These are phyloP conservation scores for Nylanderia fulva DNA, from an alignment of 1,140 invertebrate species.

Conservation along the genomic window DNA sequence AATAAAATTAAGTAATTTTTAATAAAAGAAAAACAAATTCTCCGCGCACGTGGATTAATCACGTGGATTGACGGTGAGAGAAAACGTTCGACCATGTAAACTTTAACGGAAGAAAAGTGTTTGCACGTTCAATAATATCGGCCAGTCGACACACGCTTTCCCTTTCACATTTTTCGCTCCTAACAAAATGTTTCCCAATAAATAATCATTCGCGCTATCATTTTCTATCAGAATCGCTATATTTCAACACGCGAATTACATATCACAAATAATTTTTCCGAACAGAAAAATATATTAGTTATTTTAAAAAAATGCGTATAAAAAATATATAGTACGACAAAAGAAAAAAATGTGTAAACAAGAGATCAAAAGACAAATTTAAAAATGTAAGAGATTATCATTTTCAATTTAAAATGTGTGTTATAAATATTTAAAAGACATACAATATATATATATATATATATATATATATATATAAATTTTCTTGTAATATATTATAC, in stretches of 20 bases:
- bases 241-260: neutral
- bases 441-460: no score
- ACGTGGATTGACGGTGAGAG: neutral
- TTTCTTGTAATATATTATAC: no score
- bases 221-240: no score
- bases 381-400: no score
- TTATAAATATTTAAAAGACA: no score
- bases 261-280: neutral
- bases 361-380: no score
- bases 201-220: neutral
- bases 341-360: no score
- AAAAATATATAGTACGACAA: no score
- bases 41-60: neutral
- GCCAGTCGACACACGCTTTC: neutral
- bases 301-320: neutral
- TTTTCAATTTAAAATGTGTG: no score
- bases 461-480: no score
- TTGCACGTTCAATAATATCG: neutral
- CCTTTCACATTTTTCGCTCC: slow-evolving; percentile 25
- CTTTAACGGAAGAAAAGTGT: neutral
- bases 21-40: neutral
- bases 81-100: neutral
- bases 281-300: neutral
- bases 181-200: neutral
- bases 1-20: slow-evolving; percentile 8